These are phyloP conservation scores for Petrocephalus schoutedeni DNA, from an alignment of 2,797 vertebrate species.

Conservation along the genomic window DNA sequence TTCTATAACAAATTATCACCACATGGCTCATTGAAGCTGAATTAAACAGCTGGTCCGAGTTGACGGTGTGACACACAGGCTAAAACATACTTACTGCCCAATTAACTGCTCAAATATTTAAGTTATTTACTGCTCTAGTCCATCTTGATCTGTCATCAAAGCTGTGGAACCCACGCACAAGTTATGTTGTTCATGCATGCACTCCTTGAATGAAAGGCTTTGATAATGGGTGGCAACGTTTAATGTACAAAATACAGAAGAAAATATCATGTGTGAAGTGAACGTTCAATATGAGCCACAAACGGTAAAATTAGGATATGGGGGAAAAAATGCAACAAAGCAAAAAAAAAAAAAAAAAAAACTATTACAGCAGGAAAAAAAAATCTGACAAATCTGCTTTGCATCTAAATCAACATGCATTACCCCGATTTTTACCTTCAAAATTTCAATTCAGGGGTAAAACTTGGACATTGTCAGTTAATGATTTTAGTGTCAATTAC, in stretches of 20 bases:
- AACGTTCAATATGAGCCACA: not conserved
- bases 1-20: not conserved
- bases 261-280: not conserved
- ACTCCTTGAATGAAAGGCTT: not conserved
- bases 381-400: not conserved
- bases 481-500: conserved; percentile 19
- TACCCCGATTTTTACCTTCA: not conserved
- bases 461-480: not conserved
- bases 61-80: not conserved
- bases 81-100: not conserved
- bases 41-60: not conserved
- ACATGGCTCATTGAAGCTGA: too few species aligned
- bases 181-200: not conserved
- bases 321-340: not conserved
- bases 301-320: not conserved
- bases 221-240: not conserved
- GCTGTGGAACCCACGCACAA: not conserved
- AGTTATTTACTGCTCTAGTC: not conserved
- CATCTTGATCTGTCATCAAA: not conserved
- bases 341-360: not conserved
- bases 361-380: not conserved
- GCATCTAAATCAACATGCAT: not conserved
- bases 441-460: not conserved
- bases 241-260: not conserved
- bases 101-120: not conserved